These are phyloP conservation scores for Panurus biarmicus DNA, from an alignment of 2,113 vertebrate genomes.

Conservation along the genomic window DNA sequence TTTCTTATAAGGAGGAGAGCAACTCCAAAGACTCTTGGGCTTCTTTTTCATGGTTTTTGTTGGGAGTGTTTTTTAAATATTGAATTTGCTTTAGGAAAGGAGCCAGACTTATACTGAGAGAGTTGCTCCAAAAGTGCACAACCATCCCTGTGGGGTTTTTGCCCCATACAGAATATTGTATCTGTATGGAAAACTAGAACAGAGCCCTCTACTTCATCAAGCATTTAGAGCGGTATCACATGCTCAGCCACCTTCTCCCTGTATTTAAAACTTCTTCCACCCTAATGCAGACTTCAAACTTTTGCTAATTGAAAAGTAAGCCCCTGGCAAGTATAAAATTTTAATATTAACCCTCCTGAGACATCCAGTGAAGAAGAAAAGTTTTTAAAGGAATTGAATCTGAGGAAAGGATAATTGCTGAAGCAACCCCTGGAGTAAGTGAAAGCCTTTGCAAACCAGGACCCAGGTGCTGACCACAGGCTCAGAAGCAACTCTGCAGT, in stretches of 20 bases:
- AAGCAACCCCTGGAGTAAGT: not conserved
- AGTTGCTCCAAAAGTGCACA: not conserved
- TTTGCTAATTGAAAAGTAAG: slow-evolving; percentile 41
- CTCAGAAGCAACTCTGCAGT: not conserved
- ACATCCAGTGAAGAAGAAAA: not conserved
- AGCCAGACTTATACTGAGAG: not conserved
- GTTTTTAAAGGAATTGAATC: not conserved
- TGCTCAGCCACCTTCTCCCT: not conserved
- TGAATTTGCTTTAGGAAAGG: not conserved
- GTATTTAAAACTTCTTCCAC: not conserved
- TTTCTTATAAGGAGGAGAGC: not conserved
- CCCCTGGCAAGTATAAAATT: slow-evolving; percentile 52
- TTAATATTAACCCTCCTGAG: slow-evolving; percentile 40
- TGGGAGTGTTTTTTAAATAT: not conserved
- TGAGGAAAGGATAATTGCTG: not conserved
- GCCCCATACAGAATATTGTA: not conserved
- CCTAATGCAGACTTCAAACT: not conserved
- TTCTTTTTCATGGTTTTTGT: not conserved
- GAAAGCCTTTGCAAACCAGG: not conserved
- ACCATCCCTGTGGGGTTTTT: not conserved
- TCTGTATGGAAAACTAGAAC: not conserved
- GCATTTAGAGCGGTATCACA: slow-evolving; percentile 9
- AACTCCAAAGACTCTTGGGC: not conserved
- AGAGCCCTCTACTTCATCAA: not conserved
- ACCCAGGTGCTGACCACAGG: not conserved